Base-by-base conservation (phyloP, 1,140 invertebrate genomes). In the Drosophila navojoa region DNA sequence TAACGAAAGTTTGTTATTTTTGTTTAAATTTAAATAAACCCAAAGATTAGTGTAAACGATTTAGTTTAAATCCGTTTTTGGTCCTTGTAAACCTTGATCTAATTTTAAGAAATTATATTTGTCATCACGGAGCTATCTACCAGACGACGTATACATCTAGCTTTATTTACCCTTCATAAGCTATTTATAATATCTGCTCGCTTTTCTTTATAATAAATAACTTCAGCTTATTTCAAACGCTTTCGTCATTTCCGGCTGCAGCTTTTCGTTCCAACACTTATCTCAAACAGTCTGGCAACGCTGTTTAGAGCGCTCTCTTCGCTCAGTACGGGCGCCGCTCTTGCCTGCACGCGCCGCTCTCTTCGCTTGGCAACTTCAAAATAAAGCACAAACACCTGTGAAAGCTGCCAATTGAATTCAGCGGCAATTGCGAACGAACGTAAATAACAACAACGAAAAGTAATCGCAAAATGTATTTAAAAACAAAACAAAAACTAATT, bases 311-410 rank as follows among this genome's bases (percentile, higher is more conserved):
- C 22, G 4, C 49, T 10, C 64, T 77, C 72, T 76, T 71, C 45
- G 54, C 16, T 5, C 19, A 11, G 10, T 35, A 10, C 3, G 32
- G 40, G 29, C 32, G 16, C 9, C 19, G 15, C 53, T 44, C 44
- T 63, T 13, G 13, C 16, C 57, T 13, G 10, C 13, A 47, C 55
- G 49, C 67, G 59, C 27, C 15, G 13, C 27, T 29, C 69, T 78
- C 76, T 87, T 71, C 50, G 0, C 4, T 4, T 68, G 70, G 60
- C 57, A 82, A 87, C 76, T 72, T 35, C 44, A 22, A 35, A 38
- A 38, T 38, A 38, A 40, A 22, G 68, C 71, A 86, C 54, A 40
- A 25, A 86, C 71, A 86, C 81, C 74, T 85, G 82, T 85, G 52
- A 82, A 87, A 87, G 71, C 71, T 80, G 32, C 53, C 45, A 25